Evolutionary conservation across 2,888 invertebrate species (phyloP).

Genomic region (Morpho achilles): DNA sequence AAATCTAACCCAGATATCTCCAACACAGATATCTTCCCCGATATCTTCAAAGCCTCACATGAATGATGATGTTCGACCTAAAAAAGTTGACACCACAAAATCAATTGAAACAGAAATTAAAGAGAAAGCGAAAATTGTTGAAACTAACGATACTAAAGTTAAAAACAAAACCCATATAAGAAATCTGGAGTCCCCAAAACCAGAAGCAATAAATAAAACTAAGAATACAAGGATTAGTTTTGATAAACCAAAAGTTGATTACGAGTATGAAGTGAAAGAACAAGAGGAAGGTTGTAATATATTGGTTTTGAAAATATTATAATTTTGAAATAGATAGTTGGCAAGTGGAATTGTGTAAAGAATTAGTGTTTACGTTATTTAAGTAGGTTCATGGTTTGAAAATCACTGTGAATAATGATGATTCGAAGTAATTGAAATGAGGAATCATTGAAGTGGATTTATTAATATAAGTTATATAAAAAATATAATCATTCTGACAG

Average conservation of each 20-base stretch:
- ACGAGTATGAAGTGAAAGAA: slow-evolving; percentile 59
- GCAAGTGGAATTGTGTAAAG: too few species aligned
- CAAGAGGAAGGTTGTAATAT: slow-evolving; percentile 65
- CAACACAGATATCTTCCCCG: too few species aligned
- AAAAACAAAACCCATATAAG: too few species aligned
- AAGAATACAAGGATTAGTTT: slow-evolving; percentile 15
- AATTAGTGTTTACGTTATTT: too few species aligned
- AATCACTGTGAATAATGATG: too few species aligned
- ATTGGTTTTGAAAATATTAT: slow-evolving; percentile 53
- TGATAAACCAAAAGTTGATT: slow-evolving; percentile 28
- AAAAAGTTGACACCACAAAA: background rate
- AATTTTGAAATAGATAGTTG: too few species aligned
- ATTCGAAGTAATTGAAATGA: too few species aligned
- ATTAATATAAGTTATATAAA: too few species aligned
- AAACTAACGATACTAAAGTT: too few species aligned
- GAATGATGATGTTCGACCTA: background rate
- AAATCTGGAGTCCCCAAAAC: slow-evolving; percentile 6
- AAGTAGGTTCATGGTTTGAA: too few species aligned
- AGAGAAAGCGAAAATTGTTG: background rate
- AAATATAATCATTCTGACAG: too few species aligned
- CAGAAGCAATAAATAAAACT: background rate
- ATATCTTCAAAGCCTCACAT: background rate
- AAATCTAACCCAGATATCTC: background rate
- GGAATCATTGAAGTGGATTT: too few species aligned
- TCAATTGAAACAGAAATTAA: background rate